Evolutionary conservation across 2,888 invertebrate species (phyloP).

Genomic region (Drosophila aldrichi): DNA sequence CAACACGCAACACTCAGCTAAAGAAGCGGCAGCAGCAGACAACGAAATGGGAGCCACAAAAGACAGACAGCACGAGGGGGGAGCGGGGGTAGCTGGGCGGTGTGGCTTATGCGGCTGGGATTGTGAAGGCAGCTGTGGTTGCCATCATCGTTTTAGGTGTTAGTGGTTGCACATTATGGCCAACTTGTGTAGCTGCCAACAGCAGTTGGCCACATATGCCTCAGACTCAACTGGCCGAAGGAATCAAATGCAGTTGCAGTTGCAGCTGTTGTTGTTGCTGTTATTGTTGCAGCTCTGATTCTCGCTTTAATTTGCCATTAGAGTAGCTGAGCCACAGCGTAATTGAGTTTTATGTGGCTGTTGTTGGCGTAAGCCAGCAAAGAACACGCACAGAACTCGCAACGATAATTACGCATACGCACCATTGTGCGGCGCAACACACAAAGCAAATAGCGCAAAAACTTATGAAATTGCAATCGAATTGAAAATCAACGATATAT

Average conservation of each 20-base stretch:
- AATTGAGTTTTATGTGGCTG: constrained; percentile 64
- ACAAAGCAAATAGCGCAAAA: constrained; percentile 6
- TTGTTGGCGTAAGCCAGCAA: constrained; percentile 9
- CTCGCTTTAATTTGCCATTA: constrained; percentile 49
- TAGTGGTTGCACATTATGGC: constrained; percentile 59
- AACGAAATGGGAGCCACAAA: constrained; percentile 5
- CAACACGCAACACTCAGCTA: constrained; percentile 39
- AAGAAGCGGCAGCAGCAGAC: not conserved
- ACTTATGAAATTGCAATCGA: constrained; percentile 18
- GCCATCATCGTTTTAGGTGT: constrained; percentile 39
- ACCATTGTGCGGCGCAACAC: not conserved
- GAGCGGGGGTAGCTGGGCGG: not conserved
- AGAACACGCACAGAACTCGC: constrained; percentile 9
- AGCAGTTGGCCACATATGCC: constrained; percentile 32
- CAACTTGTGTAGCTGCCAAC: constrained; percentile 51
- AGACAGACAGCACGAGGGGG: not conserved
- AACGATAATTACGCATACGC: constrained; percentile 45
- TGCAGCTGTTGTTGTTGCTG: constrained; percentile 22
- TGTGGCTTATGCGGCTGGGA: not conserved
- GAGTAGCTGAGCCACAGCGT: constrained; percentile 45
- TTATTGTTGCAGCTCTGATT: constrained; percentile 23
- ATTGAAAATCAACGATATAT: constrained; percentile 31
- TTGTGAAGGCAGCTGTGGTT: constrained; percentile 20
- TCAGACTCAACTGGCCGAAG: constrained; percentile 20
- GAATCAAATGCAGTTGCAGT: constrained; percentile 40